Evolutionary conservation across 2,888 invertebrate species (phyloP).

Genomic region (Melangyna quadrimaculata): DNA sequence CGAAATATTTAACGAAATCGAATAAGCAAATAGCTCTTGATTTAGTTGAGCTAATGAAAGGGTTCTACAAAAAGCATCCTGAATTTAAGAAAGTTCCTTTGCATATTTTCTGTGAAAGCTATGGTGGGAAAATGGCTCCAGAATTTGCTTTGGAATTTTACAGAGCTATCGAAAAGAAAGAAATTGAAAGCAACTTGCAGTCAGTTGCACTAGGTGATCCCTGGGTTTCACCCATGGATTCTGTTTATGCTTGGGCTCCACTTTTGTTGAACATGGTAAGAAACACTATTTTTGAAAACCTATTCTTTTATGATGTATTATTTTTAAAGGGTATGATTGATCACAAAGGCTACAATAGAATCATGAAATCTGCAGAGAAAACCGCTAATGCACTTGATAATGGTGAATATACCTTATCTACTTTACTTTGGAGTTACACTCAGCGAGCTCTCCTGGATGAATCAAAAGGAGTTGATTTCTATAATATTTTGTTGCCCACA

Average conservation of each 20-base stretch:
- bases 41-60: slow-evolving; percentile 87
- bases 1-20: slow-evolving; percentile 82
- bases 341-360: slow-evolving; percentile 83
- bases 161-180: slow-evolving; percentile 85
- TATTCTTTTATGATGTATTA: neutral
- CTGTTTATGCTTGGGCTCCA: slow-evolving; percentile 91
- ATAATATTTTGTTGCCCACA: slow-evolving; percentile 85
- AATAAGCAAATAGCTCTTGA: slow-evolving; percentile 88
- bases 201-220: slow-evolving; percentile 93
- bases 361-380: slow-evolving; percentile 83
- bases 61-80: slow-evolving; percentile 86
- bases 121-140: slow-evolving; percentile 96
- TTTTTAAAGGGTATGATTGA: slow-evolving; percentile 85
- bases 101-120: slow-evolving; percentile 94
- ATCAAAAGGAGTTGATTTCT: slow-evolving; percentile 89
- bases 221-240: slow-evolving; percentile 94
- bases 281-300: slow-evolving; percentile 6
- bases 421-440: slow-evolving; percentile 85
- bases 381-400: slow-evolving; percentile 83
- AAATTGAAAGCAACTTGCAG: slow-evolving; percentile 86
- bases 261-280: slow-evolving; percentile 87
- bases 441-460: slow-evolving; percentile 84
- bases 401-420: slow-evolving; percentile 84
- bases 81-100: slow-evolving; percentile 88
- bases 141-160: slow-evolving; percentile 86